Evolutionary conservation across 2,797 vertebrate species (phyloP).

Genomic region (Salmo trutta): DNA sequence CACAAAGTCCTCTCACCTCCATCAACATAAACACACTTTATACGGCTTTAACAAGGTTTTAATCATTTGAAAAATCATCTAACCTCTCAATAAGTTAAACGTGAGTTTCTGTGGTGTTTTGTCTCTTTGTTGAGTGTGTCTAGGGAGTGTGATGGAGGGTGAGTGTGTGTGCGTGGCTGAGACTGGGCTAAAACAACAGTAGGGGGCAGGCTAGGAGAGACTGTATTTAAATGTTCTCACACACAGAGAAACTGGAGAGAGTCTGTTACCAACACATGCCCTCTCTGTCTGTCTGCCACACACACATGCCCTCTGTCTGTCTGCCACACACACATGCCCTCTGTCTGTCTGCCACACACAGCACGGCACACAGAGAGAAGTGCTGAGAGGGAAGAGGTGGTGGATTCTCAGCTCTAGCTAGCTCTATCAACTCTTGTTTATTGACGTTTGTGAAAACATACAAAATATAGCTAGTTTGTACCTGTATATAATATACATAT

Average conservation of each 20-base stretch:
- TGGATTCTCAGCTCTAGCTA: neutral
- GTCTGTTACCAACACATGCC: slow-evolving; percentile 17
- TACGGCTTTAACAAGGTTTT: slow-evolving; percentile 47
- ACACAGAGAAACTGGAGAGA: slow-evolving; percentile 60
- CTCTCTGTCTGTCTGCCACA: neutral
- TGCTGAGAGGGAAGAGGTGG: neutral
- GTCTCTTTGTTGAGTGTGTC: slow-evolving; percentile 21
- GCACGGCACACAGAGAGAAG: neutral
- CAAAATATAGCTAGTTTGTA: neutral
- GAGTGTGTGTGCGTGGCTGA: slow-evolving; percentile 61
- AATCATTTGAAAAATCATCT: slow-evolving; percentile 42
- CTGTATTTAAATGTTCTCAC: slow-evolving; percentile 79
- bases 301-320: neutral
- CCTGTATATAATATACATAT: neutral
- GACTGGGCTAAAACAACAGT: slow-evolving; percentile 75
- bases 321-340: neutral
- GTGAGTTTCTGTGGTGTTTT: slow-evolving; percentile 22
- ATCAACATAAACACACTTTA: slow-evolving; percentile 47
- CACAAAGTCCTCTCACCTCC: slow-evolving; percentile 75
- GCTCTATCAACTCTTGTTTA: neutral
- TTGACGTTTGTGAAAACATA: too few species aligned
- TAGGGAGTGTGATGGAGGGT: slow-evolving; percentile 39
- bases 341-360: neutral
- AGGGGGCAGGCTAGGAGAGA: slow-evolving; percentile 84
- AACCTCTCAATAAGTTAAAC: slow-evolving; percentile 29